Conservation (phyloP, 2,113 vertebrate species). For the Gnathonemus echidnorhynchus region DNA sequence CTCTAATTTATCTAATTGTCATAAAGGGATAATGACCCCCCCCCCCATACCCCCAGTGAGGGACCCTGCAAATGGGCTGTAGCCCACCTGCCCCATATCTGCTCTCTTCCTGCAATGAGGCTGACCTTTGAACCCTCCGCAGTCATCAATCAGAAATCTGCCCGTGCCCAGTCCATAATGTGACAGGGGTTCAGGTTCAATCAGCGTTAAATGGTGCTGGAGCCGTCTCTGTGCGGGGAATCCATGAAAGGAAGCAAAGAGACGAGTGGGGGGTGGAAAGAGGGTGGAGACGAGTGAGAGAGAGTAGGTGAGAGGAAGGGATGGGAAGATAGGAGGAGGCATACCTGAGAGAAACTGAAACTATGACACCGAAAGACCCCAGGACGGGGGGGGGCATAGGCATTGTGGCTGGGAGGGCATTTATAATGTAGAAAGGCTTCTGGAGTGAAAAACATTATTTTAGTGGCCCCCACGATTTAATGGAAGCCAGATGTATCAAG, state of each 20-base stretch:
- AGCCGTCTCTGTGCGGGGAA: background rate
- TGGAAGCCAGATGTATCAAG: constrained; percentile 70
- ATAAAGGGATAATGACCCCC: constrained; percentile 55
- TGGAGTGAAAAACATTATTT: constrained; percentile 78
- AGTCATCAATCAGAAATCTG: background rate
- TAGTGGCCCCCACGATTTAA: constrained; percentile 68
- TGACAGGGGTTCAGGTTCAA: background rate
- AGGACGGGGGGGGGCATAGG: constrained; percentile 35
- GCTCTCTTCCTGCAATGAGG: background rate
- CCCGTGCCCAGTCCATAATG: background rate
- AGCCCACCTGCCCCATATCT: constrained; percentile 34
- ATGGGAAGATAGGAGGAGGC: background rate
- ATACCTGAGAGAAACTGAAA: constrained; percentile 39
- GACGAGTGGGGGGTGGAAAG: background rate
- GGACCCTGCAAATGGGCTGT: background rate
- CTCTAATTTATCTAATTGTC: constrained; percentile 67
- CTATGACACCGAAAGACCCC: constrained; percentile 45
- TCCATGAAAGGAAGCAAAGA: background rate
- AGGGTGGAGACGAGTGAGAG: background rate
- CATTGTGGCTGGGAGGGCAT: constrained; percentile 68
- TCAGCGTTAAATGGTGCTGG: background rate
- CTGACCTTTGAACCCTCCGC: background rate
- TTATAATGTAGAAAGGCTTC: constrained; percentile 71
- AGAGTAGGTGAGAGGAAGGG: background rate
- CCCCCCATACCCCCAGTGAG: background rate